Evolutionary conservation across 53 echinoderm and acorn worm species (phyloP), one percentile per base, ranked within the genome.

Genomic region (Stichopus horrens): DNA sequence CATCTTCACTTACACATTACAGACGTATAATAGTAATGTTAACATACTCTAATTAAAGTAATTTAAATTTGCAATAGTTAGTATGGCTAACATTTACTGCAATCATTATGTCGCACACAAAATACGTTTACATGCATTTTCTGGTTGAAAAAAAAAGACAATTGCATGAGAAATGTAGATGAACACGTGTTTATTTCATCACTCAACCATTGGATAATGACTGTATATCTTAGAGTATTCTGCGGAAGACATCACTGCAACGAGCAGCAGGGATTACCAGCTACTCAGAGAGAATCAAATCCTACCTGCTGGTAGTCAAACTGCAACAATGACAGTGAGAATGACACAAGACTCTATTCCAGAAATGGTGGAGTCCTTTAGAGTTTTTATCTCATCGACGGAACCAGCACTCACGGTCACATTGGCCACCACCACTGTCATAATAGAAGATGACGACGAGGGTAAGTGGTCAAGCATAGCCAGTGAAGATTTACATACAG

Each of bases 221-320:
- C 37, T 37, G 2, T 71, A n/a, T 18, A 71, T 71, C 19, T 23
- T 23, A 79, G 79, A 79, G 11, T 54, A 53, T 79, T 21, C 5
- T 4, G 54, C 56, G 18, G 79, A 79, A 79, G 79, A 79, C 79
- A 79, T 79, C 20, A 79, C 79, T 7, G 37, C 79, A 79, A 79
- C 23, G n/a, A 11, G 4, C 14, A 18, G 16, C 18, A 79, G 16
- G 19, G 79, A 79, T 79, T 79, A 79, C 79, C 53, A 7, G 8
- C 19, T 5, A 55, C 79, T 5, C 54, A 54, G 22, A n/a, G 20
- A 56, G 11, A 79, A 53, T n/a, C 14, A n/a, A 18, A 79, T 55
- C 54, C 16, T 79, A 56, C 54, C 6, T 19, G 23, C 79, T n/a
- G 79, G 79, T 55, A 79, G 4, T 5, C 54, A 16, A 55, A 54